These are phyloP conservation scores for Vanessa tameamea DNA, from an alignment of 1,140 invertebrate genomes.

Conservation along the genomic window DNA sequence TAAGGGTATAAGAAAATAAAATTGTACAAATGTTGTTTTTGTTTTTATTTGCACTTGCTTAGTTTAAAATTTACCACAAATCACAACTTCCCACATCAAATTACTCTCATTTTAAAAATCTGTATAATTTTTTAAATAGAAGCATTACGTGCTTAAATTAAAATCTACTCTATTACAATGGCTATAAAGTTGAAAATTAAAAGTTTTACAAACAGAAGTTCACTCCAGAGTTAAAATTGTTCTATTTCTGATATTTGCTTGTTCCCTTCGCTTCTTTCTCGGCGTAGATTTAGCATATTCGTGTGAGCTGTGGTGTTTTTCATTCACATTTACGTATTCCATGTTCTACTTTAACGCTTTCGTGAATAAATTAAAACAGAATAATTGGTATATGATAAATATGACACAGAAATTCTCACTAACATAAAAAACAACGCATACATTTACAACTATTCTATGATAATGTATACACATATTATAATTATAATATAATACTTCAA, in stretches of 20 bases:
- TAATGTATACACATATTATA: too few species aligned
- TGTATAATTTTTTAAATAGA: not conserved
- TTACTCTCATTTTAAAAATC: not conserved
- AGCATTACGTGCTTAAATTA: not conserved
- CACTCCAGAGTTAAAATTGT: not conserved
- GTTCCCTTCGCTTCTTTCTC: not conserved
- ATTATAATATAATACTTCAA: too few species aligned
- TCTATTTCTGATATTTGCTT: not conserved
- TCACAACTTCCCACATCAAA: not conserved
- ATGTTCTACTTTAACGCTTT: constrained; percentile 6
- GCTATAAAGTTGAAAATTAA: not conserved
- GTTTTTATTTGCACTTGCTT: not conserved
- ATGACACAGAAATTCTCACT: not conserved
- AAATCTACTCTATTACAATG: not conserved
- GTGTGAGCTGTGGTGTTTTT: not conserved
- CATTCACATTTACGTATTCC: not conserved
- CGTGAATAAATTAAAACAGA: constrained; percentile 1
- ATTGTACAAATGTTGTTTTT: too few species aligned
- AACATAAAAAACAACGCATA: not conserved
- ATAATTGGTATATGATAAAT: not conserved
- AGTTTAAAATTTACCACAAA: not conserved
- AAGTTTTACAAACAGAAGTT: not conserved
- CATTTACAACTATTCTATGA: too few species aligned
- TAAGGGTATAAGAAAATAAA: too few species aligned
- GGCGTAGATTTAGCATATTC: not conserved